Conservation (phyloP, 2,888 invertebrate genomes). For the Cremastinae sp. region DNA sequence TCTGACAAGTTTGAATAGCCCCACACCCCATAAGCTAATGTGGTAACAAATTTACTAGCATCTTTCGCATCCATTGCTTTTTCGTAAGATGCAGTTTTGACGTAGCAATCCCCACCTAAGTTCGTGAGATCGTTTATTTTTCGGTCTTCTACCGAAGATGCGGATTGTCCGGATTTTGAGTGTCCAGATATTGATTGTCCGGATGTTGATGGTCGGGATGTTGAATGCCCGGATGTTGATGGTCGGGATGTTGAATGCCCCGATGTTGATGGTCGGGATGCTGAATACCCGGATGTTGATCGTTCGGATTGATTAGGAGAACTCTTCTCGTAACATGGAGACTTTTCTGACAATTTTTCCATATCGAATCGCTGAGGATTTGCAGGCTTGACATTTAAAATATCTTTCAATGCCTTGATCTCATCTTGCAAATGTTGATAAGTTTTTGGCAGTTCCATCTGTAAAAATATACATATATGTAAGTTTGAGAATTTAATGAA, state of each 20-base stretch:
- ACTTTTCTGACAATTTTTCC: too few species aligned
- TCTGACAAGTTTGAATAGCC: slow-evolving; percentile 3
- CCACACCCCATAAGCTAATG: neutral
- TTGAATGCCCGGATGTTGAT: neutral
- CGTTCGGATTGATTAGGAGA: too few species aligned
- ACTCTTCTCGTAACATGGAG: too few species aligned
- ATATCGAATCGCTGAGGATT: too few species aligned
- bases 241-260: neutral
- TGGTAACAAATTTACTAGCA: slow-evolving; percentile 1
- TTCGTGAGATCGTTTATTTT: neutral
- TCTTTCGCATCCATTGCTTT: neutral
- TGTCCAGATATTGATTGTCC: neutral
- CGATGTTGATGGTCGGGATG: slow-evolving; percentile 1
- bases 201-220: slow-evolving; percentile 1
- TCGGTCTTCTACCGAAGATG: neutral
- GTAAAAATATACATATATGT: too few species aligned
- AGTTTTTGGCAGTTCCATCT: too few species aligned
- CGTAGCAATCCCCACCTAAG: neutral
- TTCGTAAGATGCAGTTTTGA: slow-evolving; percentile 10
- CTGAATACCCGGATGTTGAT: neutral
- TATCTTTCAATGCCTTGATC: too few species aligned
- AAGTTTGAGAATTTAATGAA: too few species aligned
- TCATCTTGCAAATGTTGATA: too few species aligned
- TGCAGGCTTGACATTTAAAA: too few species aligned
- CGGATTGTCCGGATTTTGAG: slow-evolving; percentile 1